Evolutionary conservation across 30 jellyfish, hydroid and myxozoan genomes (phyloP).

Genomic region (Turritopsis rubra): DNA sequence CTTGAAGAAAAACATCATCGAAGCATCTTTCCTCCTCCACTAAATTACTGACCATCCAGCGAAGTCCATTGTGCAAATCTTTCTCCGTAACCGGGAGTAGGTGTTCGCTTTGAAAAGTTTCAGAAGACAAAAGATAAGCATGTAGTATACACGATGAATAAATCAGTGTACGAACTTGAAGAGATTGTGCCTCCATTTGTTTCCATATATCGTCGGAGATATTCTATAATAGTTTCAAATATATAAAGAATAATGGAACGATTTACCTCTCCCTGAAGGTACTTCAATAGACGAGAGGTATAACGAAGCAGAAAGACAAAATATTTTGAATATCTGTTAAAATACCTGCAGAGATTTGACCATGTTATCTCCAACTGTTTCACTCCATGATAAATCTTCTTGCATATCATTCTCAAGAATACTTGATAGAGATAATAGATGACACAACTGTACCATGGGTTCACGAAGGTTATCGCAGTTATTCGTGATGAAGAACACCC

Average conservation of each 20-base stretch:
- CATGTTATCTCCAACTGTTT: background rate
- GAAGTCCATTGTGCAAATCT: slow-evolving; percentile 19
- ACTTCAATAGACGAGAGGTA: background rate
- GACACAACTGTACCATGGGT: background rate
- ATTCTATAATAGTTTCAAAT: no score
- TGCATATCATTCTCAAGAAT: background rate
- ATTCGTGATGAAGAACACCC: background rate
- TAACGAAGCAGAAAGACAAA: background rate
- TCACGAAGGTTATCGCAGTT: background rate
- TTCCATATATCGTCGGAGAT: background rate
- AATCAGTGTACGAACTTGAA: slow-evolving; percentile 37
- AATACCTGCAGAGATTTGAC: background rate
- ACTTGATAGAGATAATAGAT: background rate
- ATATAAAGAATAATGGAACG: no score
- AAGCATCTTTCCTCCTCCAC: slow-evolving; percentile 5
- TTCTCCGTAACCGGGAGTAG: background rate
- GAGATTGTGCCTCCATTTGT: slow-evolving; percentile 21
- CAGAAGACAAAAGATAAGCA: slow-evolving; percentile 32
- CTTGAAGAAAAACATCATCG: slow-evolving; percentile 18
- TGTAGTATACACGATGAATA: slow-evolving; percentile 43
- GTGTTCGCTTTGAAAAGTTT: slow-evolving; percentile 17
- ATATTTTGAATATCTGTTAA: background rate
- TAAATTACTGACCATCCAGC: slow-evolving; percentile 7
- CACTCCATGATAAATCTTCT: background rate
- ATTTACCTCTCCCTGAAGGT: no score